Base-by-base conservation (phyloP, 2,797 vertebrate genomes). In the Molossus molossus region DNA sequence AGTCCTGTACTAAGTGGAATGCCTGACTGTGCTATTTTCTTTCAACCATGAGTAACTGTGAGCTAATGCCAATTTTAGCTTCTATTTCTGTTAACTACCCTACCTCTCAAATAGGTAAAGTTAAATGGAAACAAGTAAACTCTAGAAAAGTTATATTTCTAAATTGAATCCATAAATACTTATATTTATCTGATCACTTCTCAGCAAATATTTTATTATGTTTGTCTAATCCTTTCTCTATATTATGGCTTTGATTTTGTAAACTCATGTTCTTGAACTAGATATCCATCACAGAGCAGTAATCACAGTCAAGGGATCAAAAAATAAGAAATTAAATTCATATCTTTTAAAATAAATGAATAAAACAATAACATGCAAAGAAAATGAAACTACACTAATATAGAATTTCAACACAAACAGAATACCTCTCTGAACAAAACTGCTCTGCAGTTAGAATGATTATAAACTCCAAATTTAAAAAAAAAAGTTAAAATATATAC, bases 191-290 rank as follows among this genome's bases (percentile, higher is more conserved):
- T 67, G 69, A 60, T 64, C 5, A 69, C 0, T 70, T 18, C 4
- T 92, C n/a, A 85, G 23, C 4, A 92, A 83, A 45, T 45, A 86
- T 67, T 83, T 93, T 72, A 58, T 17, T 91, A 37, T 67, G 23
- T 27, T 21, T 93, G 40, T 90, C 3, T 57, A 64, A 58, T 60
- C 17, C 3, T 92, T 60, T 72, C 18, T 60, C 25, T 73, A 75
- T 21, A 90, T n/a, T 50, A 67, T 73, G 29, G 23, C 25, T 94
- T 90, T 72, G 53, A 67, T 29, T 64, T 90, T 72, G 7, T 45
- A 69, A 9, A 85, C 4, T 33, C 18, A 4, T 80, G 25, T 76
- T 48, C 7, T 83, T 72, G 83, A 90, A 87, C 3, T 9, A 80
- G 48, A 8, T 96, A 72, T 29, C 6, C 1, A 73, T 72, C 17